Conservation (phyloP, 2,797 vertebrate genomes). For the Petrocephalus schoutedeni region DNA sequence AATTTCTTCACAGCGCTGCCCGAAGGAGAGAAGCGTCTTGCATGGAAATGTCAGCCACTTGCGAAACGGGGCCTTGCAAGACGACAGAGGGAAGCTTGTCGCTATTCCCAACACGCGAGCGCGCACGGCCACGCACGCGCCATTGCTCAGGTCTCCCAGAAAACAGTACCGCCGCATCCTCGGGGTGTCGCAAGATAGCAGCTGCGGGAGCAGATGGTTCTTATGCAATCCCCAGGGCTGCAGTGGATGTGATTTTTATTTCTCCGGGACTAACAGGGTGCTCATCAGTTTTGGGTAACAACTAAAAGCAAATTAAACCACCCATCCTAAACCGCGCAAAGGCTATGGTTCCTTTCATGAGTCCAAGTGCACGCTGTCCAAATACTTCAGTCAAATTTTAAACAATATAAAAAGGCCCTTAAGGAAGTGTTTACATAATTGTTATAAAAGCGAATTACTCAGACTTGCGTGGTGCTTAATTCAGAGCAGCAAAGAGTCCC, state of each 20-base stretch:
- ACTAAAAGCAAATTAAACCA: neutral
- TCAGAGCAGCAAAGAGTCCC: neutral
- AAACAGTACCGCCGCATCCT: neutral
- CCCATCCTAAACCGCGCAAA: neutral
- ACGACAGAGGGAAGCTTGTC: neutral
- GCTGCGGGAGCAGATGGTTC: neutral
- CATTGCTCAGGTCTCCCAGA: neutral
- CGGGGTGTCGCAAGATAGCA: neutral
- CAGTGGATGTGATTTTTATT: neutral
- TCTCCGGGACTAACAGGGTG: neutral
- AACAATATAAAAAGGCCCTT: constrained; percentile 4
- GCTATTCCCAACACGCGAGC: neutral
- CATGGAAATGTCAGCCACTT: neutral
- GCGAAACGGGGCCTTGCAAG: neutral
- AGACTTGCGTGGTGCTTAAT: neutral
- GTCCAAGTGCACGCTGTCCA: neutral
- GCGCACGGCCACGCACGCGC: neutral
- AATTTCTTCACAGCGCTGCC: neutral
- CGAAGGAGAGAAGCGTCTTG: no score
- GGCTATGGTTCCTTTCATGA: neutral
- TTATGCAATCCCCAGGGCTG: neutral
- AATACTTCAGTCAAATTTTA: neutral
- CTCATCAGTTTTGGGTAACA: neutral
- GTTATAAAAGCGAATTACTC: constrained; percentile 8
- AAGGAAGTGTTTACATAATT: neutral